Base-by-base conservation (phyloP, 2,888 invertebrate genomes). In the Anarsia innoxiella region DNA sequence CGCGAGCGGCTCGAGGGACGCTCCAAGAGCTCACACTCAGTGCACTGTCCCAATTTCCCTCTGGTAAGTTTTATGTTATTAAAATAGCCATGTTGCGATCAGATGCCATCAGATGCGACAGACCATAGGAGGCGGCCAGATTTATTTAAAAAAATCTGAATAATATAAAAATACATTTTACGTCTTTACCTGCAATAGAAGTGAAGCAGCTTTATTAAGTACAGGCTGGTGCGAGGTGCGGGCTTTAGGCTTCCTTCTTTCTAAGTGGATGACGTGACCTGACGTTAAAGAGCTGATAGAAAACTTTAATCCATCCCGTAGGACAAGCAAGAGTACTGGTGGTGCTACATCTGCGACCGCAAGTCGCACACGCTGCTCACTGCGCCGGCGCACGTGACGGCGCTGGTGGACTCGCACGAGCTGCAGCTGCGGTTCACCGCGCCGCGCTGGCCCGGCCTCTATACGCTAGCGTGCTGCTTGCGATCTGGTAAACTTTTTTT, bases 281-380 rank as follows among this genome's bases (percentile, higher is more conserved):
- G n/a, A n/a, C n/a, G n/a, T n/a, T n/a, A n/a, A n/a, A n/a, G n/a
- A n/a, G n/a, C n/a, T n/a, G n/a, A n/a, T n/a, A n/a, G n/a, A n/a
- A n/a, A n/a, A n/a, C n/a, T n/a, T n/a, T n/a, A n/a, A n/a, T n/a
- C n/a, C n/a, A 19, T 19, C 2, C 44, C 3, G 9, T 11, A 84
- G 83, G 83, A 84, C 56, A 84, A 99, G 71, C 97, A 97, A 71
- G 99, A 99, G 78, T 98, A 94, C 82, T 99, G 99, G 99, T 99
- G 99, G 98, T 93, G 98, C 48, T 99, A 99, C 75, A 93, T 99
- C 54, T 94, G 95, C 78, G 99, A 99, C 84, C 91, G 95, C 57
- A 98, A 96, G 80, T 94, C 93, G 49, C 92, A 92, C 66, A 93
- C 94, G 44, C 83, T 99, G 54, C 89, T 98, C 49, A 96, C 98